Conservation (phyloP, 2,113 vertebrate genomes). For the Excalfactoria chinensis region DNA sequence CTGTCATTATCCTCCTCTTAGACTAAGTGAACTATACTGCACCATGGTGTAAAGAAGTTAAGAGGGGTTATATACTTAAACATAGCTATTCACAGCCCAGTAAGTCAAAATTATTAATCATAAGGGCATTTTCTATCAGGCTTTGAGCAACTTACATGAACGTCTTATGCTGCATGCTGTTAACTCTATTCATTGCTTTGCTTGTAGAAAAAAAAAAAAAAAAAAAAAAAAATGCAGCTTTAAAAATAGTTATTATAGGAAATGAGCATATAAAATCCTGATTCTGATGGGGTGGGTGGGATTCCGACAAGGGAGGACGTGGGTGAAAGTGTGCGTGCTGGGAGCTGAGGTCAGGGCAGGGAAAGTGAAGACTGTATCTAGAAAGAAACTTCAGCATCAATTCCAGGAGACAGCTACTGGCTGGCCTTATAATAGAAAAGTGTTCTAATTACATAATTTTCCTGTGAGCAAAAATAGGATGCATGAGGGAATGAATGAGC, state of each 20-base stretch:
- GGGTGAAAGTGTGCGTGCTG: background rate
- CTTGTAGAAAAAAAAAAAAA: background rate
- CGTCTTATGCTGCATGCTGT: background rate
- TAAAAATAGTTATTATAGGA: background rate
- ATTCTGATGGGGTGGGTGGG: background rate
- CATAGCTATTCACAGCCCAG: conserved; percentile 43
- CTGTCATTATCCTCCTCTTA: conserved; percentile 72
- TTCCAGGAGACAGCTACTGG: background rate
- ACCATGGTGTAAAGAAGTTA: conserved; percentile 74
- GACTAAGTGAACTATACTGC: conserved; percentile 63
- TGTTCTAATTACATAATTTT: background rate
- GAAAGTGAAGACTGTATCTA: background rate
- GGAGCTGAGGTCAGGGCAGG: background rate
- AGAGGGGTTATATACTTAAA: conserved; percentile 75
- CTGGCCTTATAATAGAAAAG: background rate
- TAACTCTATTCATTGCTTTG: background rate
- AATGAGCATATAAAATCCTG: background rate
- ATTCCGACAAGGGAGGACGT: background rate
- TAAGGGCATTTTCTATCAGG: background rate
- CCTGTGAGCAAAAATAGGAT: background rate
- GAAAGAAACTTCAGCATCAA: background rate
- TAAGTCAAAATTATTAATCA: conserved; percentile 23
- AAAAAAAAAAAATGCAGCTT: background rate
- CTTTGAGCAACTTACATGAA: background rate
- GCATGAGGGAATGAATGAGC: background rate